Evolutionary conservation across 2,113 vertebrate species (phyloP).

Genomic region (Albula goreensis): DNA sequence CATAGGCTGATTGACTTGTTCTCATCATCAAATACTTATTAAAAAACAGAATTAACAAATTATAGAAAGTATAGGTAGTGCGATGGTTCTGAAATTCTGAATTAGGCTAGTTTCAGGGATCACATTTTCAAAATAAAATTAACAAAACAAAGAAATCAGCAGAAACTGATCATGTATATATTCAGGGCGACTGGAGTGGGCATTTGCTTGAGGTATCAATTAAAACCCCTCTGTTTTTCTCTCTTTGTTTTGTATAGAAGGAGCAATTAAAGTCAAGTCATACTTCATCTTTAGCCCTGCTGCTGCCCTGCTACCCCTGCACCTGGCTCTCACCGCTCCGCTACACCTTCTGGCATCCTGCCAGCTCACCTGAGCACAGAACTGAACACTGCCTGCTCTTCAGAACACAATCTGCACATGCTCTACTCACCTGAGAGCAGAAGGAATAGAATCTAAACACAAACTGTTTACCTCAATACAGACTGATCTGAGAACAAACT

Average conservation of each 20-base stretch:
- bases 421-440: not conserved
- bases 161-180: too few relatives aligned
- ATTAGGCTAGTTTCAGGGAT: not conserved
- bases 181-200: too few relatives aligned
- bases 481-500: not conserved
- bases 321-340: not conserved
- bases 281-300: constrained; percentile 7
- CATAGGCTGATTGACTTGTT: too few relatives aligned
- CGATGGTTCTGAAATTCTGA: too few relatives aligned
- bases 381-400: not conserved
- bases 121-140: not conserved
- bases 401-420: not conserved
- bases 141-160: too few relatives aligned
- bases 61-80: too few relatives aligned
- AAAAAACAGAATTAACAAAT: too few relatives aligned
- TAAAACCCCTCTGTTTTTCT: not conserved
- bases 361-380: not conserved
- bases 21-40: too few relatives aligned
- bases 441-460: not conserved
- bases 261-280: not conserved
- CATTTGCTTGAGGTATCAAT: too few relatives aligned
- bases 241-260: constrained; percentile 7
- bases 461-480: not conserved
- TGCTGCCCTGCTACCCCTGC: not conserved
- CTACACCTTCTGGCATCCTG: not conserved